These are phyloP conservation scores for Rhogogaster chlorosoma DNA, from an alignment of 2,888 invertebrate genomes.

Conservation along the genomic window DNA sequence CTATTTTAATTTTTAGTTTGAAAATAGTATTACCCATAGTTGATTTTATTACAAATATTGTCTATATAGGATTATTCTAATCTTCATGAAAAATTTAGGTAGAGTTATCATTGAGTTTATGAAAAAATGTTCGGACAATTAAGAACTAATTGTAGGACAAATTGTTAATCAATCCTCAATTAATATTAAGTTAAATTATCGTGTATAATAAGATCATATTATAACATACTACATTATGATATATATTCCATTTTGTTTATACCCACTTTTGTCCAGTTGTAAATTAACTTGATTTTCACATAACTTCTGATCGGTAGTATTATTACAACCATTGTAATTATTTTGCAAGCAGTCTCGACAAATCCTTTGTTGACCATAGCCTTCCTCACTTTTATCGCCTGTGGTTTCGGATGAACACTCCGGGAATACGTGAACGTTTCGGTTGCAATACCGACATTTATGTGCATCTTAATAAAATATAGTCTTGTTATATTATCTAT, in stretches of 20 bases:
- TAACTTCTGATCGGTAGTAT: conserved; percentile 1
- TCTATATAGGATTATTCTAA: not conserved
- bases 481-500: not conserved
- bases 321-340: not conserved
- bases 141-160: conserved; percentile 12
- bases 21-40: not conserved
- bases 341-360: not conserved
- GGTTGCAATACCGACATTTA: conserved; percentile 24
- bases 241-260: not conserved
- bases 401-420: conserved; percentile 25
- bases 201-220: not conserved
- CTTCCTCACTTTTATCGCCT: conserved; percentile 12
- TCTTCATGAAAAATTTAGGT: not conserved
- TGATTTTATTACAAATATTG: not conserved
- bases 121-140: not conserved
- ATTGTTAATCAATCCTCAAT: not conserved
- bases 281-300: not conserved
- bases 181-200: not conserved
- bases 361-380: conserved; percentile 20
- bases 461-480: conserved; percentile 27
- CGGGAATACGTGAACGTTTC: conserved; percentile 24
- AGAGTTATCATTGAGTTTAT: not conserved
- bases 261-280: conserved; percentile 8
- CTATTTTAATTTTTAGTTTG: not conserved
- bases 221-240: not conserved